These are phyloP conservation scores for Falco cherrug DNA, from an alignment of 2,797 vertebrate genomes.

Conservation along the genomic window DNA sequence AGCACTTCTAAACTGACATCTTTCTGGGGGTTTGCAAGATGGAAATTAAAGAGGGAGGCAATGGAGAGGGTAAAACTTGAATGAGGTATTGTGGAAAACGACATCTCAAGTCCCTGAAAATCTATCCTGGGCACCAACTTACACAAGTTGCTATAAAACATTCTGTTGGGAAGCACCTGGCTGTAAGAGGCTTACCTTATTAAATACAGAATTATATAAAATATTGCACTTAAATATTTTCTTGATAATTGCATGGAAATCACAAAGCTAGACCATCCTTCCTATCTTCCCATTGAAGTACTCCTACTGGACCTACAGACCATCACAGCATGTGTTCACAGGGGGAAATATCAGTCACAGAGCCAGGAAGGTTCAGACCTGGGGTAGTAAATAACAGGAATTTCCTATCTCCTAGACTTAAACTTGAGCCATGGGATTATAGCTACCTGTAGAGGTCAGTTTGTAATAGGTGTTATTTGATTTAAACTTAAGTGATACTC, in stretches of 20 bases:
- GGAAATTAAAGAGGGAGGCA: background rate
- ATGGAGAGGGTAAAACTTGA: background rate
- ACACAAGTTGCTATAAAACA: background rate
- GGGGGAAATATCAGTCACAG: background rate
- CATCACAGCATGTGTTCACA: background rate
- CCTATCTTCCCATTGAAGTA: background rate
- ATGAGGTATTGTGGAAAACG: background rate
- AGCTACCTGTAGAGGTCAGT: background rate
- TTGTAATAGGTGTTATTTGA: background rate
- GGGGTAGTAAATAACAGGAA: background rate
- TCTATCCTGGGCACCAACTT: background rate
- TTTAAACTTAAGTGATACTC: background rate
- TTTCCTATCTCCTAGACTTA: background rate
- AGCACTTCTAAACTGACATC: background rate
- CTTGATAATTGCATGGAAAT: background rate
- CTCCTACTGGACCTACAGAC: background rate
- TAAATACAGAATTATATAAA: background rate
- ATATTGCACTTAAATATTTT: background rate
- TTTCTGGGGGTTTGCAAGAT: background rate
- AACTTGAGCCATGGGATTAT: background rate
- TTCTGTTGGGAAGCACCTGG: background rate
- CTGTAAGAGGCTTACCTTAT: background rate
- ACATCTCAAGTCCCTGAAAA: background rate
- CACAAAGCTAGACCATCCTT: background rate
- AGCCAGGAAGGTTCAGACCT: background rate